These are phyloP conservation scores for Mesocentrotus franciscanus DNA, from an alignment of 53 echinoderm and acorn worm species.

Conservation along the genomic window DNA sequence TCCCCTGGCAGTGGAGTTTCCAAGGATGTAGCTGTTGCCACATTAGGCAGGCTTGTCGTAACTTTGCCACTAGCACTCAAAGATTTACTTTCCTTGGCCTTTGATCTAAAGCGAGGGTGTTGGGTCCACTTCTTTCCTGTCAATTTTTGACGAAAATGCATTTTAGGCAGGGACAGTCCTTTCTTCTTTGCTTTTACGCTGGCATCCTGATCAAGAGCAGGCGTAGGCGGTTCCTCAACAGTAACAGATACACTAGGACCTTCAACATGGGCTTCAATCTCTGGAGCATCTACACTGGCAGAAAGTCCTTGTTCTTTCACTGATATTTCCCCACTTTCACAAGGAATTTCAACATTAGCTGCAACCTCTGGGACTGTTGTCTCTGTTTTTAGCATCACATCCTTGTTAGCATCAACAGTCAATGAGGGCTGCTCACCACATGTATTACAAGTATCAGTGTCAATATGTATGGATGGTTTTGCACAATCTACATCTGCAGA, in stretches of 20 bases:
- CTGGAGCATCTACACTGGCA: background rate
- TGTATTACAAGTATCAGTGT: background rate
- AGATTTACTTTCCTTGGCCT: slow-evolving; percentile 58
- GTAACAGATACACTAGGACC: slow-evolving; percentile 34
- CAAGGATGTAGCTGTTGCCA: slow-evolving; percentile 39
- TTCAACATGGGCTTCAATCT: slow-evolving; percentile 27
- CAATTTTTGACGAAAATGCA: slow-evolving; percentile 73
- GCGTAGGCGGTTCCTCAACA: slow-evolving; percentile 17
- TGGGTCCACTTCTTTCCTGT: slow-evolving; percentile 68
- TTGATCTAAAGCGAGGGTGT: slow-evolving; percentile 57
- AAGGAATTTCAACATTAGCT: slow-evolving; percentile 3
- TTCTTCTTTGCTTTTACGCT: slow-evolving; percentile 74
- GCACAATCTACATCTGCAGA: slow-evolving; percentile 1
- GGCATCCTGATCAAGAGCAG: slow-evolving; percentile 35
- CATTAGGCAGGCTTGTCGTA: slow-evolving; percentile 60
- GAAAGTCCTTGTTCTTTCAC: background rate
- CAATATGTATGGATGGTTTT: slow-evolving; percentile 15
- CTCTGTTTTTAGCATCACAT: background rate
- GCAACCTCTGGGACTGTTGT: background rate
- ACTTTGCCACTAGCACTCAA: slow-evolving; percentile 49
- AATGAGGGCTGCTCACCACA: background rate
- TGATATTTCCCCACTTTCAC: background rate
- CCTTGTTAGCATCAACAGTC: background rate
- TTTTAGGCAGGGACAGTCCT: slow-evolving; percentile 74
- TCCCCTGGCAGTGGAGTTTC: slow-evolving; percentile 39